Base-by-base conservation (phyloP, 2,888 invertebrate species). In the Drosophila suboccidentalis region DNA sequence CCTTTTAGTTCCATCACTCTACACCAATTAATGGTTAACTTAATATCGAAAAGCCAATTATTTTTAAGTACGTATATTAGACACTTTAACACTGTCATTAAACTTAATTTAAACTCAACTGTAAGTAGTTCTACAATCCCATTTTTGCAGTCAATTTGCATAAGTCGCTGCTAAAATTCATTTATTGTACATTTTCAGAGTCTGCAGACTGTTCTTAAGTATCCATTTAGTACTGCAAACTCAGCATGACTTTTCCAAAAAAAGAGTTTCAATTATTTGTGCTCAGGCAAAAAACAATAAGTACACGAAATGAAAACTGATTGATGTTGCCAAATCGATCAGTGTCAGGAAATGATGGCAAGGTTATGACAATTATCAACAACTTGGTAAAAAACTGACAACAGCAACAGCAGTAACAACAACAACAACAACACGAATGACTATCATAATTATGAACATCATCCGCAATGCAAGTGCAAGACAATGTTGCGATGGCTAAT, bases 341-440 rank as follows among this genome's bases (percentile, higher is more conserved):
- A 88, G 83, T 88, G 85, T 85, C 85, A 85, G 85, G 86, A 85
- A 85, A 88, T 80, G 85, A 86, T 88, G 88, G 88, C 85, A 85
- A 85, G 85, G 85, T 85, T 85, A 81, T 70, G 76, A 78, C 82
- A 87, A 87, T 87, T 85, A 87, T 87, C 73, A 71, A 57, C 54
- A 63, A 70, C 41, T 49, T 44, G 59, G 64, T 58, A 70, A 71
- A 64, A 73, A 75, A 26, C 26, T 22, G 60, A 32, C 54, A 61
- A 34, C 36, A 36, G 13, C 36, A 36, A 13, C 26, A 26, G 6
- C 26, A 6, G 5, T 26, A 36, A 36, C 32, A 49, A 32, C 62
- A 36, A 44, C 53, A 41, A 11, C 22, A 39, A 19, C 17, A 49
- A 11, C 22, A 39, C n/a, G 15, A 49, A 70, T 53, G 49, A 46